These are phyloP conservation scores for honey bee (Apis mellifera) DNA, from an alignment of 1,140 invertebrate genomes.

Conservation along the genomic window DNA sequence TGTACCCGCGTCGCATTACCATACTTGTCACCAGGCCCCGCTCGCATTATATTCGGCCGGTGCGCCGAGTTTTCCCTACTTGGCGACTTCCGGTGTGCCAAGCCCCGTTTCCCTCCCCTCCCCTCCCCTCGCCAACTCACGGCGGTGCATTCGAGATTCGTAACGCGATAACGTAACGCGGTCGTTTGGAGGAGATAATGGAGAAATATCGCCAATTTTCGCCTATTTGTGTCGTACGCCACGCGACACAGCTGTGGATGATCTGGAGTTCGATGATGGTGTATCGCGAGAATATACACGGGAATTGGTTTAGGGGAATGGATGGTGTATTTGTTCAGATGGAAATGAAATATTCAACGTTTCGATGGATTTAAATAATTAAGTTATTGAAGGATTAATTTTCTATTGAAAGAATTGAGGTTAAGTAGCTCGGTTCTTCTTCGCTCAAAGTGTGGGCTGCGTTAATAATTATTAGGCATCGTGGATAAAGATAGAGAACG, in stretches of 20 bases:
- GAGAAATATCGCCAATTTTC: too few relatives aligned
- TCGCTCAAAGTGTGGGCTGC: too few relatives aligned
- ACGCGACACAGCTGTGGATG: too few relatives aligned
- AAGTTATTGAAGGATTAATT: neutral
- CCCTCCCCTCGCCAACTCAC: too few relatives aligned
- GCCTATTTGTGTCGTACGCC: too few relatives aligned
- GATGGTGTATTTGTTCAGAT: too few relatives aligned
- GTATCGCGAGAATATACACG: too few relatives aligned
- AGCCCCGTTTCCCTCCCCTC: constrained; percentile 30
- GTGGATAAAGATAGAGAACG: too few relatives aligned
- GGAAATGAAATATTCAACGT: too few relatives aligned
- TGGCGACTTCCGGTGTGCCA: constrained; percentile 70
- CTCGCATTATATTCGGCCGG: constrained; percentile 66
- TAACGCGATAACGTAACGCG: constrained; percentile 30
- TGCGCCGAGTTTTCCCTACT: constrained; percentile 68
- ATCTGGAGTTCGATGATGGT: too few relatives aligned
- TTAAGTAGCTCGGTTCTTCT: neutral
- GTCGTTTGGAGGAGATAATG: constrained; percentile 43
- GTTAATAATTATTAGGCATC: too few relatives aligned
- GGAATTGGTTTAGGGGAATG: too few relatives aligned
- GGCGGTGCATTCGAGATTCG: constrained; percentile 60
- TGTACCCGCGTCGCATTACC: constrained; percentile 56
- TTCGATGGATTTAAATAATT: neutral
- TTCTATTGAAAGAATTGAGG: neutral
- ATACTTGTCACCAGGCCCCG: constrained; percentile 56